phyloP scores from a whole-genome alignment of 2,113 vertebrate genomes.

The Neoarius graeffei region DNA sequence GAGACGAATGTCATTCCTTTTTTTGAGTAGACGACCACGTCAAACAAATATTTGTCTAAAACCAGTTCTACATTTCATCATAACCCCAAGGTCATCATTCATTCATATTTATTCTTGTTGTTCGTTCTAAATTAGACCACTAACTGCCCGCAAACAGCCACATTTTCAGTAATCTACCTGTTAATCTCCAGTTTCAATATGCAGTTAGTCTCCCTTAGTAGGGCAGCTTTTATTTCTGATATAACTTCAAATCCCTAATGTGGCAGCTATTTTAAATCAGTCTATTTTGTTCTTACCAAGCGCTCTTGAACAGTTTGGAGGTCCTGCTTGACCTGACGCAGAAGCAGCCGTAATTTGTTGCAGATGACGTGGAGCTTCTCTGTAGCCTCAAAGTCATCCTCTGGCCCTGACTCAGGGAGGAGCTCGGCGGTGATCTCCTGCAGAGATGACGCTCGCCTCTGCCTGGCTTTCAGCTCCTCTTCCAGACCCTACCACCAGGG shows the following conservation, averaged over 20 bases:
- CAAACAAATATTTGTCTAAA: not conserved
- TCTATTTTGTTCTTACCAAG: conserved; percentile 75
- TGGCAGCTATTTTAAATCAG: not conserved
- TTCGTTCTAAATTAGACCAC: not conserved
- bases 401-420: conserved; percentile 69
- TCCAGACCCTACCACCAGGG: conserved; percentile 76
- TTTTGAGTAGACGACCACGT: not conserved
- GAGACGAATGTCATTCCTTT: not conserved
- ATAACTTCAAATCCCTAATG: not conserved
- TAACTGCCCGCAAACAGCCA: not conserved
- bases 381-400: conserved; percentile 75
- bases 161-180: not conserved
- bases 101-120: not conserved
- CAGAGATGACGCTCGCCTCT: conserved; percentile 75
- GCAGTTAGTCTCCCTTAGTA: not conserved
- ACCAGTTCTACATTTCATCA: not conserved
- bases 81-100: not conserved
- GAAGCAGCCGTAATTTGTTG: conserved; percentile 79
- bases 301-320: conserved; percentile 69
- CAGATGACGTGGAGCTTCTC: conserved; percentile 86
- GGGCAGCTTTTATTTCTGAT: conserved; percentile 1
- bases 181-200: not conserved
- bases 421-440: conserved; percentile 82
- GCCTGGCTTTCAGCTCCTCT: conserved; percentile 77
- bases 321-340: conserved; percentile 77